phyloP scores from a whole-genome alignment of 2,888 invertebrate genomes.

The Cyrtodaria siliqua region DNA sequence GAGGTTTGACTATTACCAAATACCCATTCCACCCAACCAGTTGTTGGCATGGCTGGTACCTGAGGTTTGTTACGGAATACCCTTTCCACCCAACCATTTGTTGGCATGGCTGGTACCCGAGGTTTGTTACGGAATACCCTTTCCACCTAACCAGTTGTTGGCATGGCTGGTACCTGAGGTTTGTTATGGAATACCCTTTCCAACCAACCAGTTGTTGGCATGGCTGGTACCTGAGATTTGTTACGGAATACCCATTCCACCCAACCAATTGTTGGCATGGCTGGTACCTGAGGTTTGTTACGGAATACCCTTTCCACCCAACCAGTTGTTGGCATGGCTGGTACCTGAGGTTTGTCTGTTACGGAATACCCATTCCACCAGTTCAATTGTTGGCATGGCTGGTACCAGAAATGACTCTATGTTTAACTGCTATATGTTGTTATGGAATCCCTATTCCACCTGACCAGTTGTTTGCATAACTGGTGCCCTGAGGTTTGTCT shows the following conservation, averaged over 20 bases:
- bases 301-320: constrained; percentile 33
- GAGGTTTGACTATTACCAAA: neutral
- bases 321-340: constrained; percentile 35
- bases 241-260: constrained; percentile 30
- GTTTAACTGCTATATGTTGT: too few species aligned
- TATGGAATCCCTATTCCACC: constrained; percentile 35
- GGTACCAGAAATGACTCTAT: constrained; percentile 38
- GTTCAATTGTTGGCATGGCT: constrained; percentile 33
- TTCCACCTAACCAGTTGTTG: constrained; percentile 35
- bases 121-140: constrained; percentile 19
- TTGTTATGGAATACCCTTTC: constrained; percentile 33
- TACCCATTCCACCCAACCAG: constrained; percentile 39
- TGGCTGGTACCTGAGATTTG: constrained; percentile 38
- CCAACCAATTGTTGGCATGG: constrained; percentile 32
- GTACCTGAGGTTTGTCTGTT: constrained; percentile 35
- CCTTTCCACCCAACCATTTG: too few species aligned
- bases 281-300: constrained; percentile 36
- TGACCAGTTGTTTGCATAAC: constrained; percentile 23
- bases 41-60: constrained; percentile 38
- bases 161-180: constrained; percentile 36
- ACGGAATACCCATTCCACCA: constrained; percentile 33
- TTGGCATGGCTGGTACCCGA: too few species aligned
- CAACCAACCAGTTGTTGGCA: constrained; percentile 27
- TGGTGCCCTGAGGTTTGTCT: too few species aligned
- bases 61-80: constrained; percentile 33